Evolutionary conservation across 2,113 vertebrate genomes (phyloP).

Genomic region (Sceloporus tristichus): DNA sequence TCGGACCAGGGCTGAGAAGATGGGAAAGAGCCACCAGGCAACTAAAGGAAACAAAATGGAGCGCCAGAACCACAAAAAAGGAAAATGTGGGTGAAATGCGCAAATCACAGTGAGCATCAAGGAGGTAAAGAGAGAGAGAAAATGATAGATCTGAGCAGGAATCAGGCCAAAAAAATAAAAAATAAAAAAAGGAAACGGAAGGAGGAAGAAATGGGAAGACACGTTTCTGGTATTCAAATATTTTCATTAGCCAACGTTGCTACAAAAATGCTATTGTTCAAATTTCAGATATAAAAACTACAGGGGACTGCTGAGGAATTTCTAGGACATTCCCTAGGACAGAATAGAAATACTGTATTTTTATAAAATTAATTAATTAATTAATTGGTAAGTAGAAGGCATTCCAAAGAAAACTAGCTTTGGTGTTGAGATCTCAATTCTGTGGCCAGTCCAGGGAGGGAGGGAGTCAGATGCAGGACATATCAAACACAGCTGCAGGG

Average conservation of each 20-base stretch:
- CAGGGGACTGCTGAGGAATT: conserved; percentile 2
- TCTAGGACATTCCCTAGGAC: not conserved
- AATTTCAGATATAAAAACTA: conserved; percentile 13
- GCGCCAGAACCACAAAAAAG: not conserved
- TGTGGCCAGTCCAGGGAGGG: not conserved
- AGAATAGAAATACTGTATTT: not conserved
- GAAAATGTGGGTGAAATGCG: not conserved
- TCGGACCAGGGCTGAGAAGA: not conserved
- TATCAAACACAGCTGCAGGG: not conserved
- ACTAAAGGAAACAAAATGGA: not conserved
- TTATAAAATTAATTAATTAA: too few relatives aligned
- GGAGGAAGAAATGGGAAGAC: not conserved
- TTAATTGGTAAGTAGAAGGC: too few relatives aligned
- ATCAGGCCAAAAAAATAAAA: not conserved
- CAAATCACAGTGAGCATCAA: not conserved
- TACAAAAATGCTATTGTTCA: conserved; percentile 19
- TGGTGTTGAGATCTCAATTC: accelerated
- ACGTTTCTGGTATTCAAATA: not conserved
- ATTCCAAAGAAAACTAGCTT: not conserved
- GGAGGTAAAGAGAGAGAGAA: not conserved
- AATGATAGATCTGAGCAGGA: conserved; percentile 14
- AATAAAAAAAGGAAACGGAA: not conserved
- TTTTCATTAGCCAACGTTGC: conserved; percentile 7
- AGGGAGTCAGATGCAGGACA: too few relatives aligned
- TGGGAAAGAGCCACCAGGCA: not conserved